Evolutionary conservation across 2,113 vertebrate genomes (phyloP).

Genomic region (Pomatostomus ruficeps): DNA sequence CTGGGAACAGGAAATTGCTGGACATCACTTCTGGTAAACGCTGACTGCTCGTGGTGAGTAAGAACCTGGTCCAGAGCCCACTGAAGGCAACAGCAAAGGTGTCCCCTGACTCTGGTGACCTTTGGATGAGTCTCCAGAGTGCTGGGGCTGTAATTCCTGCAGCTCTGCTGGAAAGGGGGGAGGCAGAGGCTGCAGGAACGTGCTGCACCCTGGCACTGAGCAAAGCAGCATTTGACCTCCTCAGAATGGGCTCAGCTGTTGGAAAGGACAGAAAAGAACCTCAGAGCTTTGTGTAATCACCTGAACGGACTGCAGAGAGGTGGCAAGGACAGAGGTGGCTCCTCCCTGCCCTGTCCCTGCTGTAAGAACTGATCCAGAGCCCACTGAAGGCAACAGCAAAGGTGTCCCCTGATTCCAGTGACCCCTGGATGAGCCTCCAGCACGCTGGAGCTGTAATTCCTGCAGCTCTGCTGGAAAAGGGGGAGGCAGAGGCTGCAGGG

Average conservation of each 20-base stretch:
- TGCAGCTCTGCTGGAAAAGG: background rate
- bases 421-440: slow-evolving; percentile 29
- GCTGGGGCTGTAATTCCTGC: background rate
- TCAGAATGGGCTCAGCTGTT: background rate
- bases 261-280: background rate
- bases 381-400: slow-evolving; percentile 21
- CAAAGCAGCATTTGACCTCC: background rate
- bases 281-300: background rate
- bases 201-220: background rate
- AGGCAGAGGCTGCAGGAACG: background rate
- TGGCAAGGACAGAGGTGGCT: background rate
- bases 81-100: slow-evolving; percentile 29
- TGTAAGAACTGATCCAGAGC: background rate
- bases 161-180: background rate
- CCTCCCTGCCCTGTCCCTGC: background rate
- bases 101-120: slow-evolving; percentile 38
- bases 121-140: background rate
- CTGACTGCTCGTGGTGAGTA: slow-evolving; percentile 6
- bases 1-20: slow-evolving; percentile 42
- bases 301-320: rapidly evolving
- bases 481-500: background rate
- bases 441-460: background rate
- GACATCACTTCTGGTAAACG: slow-evolving; percentile 49
- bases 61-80: background rate
- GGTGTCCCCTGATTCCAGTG: slow-evolving; percentile 33